Evolutionary conservation across 2,888 invertebrate species (phyloP), one percentile per base, ranked within the genome.

Genomic region (Limenitis arthemis): DNA sequence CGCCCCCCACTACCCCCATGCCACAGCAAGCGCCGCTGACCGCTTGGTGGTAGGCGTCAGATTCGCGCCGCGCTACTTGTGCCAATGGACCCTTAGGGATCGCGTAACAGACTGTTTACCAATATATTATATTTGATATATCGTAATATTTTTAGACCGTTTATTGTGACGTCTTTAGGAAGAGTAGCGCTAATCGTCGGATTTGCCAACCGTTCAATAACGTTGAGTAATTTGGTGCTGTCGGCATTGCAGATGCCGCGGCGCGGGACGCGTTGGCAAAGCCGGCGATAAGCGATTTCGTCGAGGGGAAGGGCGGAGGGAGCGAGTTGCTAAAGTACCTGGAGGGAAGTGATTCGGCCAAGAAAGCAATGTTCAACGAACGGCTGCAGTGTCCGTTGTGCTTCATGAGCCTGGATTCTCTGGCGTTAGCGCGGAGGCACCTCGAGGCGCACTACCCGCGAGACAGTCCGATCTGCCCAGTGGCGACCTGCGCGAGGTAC

Each of bases 381-480:
- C 58, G 65, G 63, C 73, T 87, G 69, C 79, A 87, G 76, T 94
- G 94, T 73, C 94, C 94, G 61, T 88, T 94, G 71, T 94, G 94
- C 83, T 89, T 88, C 66, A 85, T 88, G 63, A 87, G 88, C 59
- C 86, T 93, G 75, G 88, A 87, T 63, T 90, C 91, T 62, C 88
- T 90, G 76, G 91, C 89, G 69, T 81, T 81, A 61, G 90, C 91
- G 77, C 90, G 94, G 55, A 89, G 89, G 48, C 94, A 94, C 80
- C 89, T 94, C 67, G 94, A 91, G 73, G 89, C 92, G 63, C 94
- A 94, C 85, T 94, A 94, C 87, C 94, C 94, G 57, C 90, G 94
- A 68, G 94, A 94, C 84, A 93, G 93, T 74, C 93, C 93, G 61
- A 89, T 90, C 60, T 95, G 94, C 81, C 94, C 94, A 38, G 94